Evolutionary conservation across 2,797 vertebrate species (phyloP).

Genomic region (Typhlichthys subterraneus): DNA sequence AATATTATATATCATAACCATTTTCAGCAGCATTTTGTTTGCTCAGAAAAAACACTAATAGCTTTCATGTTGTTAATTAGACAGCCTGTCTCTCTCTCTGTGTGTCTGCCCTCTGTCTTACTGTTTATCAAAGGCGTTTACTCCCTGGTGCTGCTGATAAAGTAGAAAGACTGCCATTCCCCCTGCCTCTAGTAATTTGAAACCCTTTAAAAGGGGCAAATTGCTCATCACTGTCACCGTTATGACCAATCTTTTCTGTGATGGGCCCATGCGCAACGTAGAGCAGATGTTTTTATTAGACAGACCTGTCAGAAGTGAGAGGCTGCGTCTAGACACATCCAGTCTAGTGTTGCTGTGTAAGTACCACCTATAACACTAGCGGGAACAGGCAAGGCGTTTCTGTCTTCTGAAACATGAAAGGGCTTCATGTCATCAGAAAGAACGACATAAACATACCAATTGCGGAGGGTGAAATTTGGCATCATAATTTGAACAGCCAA

Average conservation of each 20-base stretch:
- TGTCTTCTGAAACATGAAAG: background rate
- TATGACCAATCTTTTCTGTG: background rate
- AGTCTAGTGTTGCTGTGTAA: background rate
- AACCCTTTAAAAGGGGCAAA: constrained; percentile 15
- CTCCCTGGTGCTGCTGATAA: constrained; percentile 26
- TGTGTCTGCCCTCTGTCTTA: background rate
- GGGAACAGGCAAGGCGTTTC: too few species aligned
- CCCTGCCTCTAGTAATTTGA: constrained; percentile 3
- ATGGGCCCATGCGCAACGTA: constrained; percentile 5
- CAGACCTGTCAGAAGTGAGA: background rate
- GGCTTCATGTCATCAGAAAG: constrained; percentile 10
- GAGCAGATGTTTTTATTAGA: constrained; percentile 5
- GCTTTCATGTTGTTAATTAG: constrained; percentile 6
- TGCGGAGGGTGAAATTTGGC: constrained; percentile 35
- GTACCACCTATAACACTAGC: background rate
- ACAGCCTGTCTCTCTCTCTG: too few species aligned
- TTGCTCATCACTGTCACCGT: constrained; percentile 31
- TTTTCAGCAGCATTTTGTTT: constrained; percentile 47
- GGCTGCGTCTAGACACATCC: background rate
- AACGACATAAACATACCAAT: background rate
- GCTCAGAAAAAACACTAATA: constrained; percentile 17
- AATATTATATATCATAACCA: constrained; percentile 51
- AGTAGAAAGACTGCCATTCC: constrained; percentile 16
- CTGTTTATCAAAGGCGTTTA: constrained; percentile 27
- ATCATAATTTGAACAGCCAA: constrained; percentile 27